Conservation (phyloP, 2,888 invertebrate genomes). For the Sceliomorpha sp. region DNA sequence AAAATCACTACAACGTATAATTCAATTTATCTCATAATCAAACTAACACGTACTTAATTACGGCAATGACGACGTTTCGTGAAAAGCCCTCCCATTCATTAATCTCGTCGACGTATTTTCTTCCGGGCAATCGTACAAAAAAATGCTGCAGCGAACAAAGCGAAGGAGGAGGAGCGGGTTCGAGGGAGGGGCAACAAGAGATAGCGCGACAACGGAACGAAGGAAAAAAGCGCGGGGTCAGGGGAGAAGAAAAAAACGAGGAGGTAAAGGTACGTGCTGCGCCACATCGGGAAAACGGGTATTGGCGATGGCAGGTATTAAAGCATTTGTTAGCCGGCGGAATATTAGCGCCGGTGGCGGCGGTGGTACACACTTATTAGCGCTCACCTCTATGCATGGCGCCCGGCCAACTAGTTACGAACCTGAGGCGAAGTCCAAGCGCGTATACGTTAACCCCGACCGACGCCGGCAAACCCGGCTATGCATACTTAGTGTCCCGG, state of each 20-base stretch:
- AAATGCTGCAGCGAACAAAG: conserved; percentile 30
- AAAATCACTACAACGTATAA: not conserved
- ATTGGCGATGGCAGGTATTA: conserved; percentile 76
- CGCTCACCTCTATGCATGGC: conserved; percentile 74
- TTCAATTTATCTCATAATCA: no score
- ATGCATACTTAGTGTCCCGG: conserved; percentile 60
- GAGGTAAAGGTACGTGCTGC: conserved; percentile 18
- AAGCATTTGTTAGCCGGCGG: conserved; percentile 74
- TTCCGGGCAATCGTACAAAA: conserved; percentile 15
- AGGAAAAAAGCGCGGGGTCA: not conserved
- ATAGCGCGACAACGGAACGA: no score
- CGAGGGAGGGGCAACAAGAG: not conserved
- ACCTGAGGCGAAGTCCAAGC: conserved; percentile 67
- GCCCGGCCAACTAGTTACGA: conserved; percentile 76
- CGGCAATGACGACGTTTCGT: conserved; percentile 34
- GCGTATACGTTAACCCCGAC: conserved; percentile 54
- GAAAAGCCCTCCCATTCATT: conserved; percentile 20
- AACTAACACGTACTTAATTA: conserved; percentile 10
- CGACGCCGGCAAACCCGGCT: conserved; percentile 49
- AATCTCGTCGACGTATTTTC: conserved; percentile 28
- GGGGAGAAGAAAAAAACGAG: conserved; percentile 14
- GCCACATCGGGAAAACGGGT: conserved; percentile 46
- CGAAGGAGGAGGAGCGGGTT: conserved; percentile 2
- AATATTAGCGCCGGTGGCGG: conserved; percentile 66
- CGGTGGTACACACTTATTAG: conserved; percentile 67